Percentiles rank a stretch among this genome's conserved stretches.
Conservation (phyloP, 2,888 invertebrate species). For the Halocaridina rubra region DNA sequence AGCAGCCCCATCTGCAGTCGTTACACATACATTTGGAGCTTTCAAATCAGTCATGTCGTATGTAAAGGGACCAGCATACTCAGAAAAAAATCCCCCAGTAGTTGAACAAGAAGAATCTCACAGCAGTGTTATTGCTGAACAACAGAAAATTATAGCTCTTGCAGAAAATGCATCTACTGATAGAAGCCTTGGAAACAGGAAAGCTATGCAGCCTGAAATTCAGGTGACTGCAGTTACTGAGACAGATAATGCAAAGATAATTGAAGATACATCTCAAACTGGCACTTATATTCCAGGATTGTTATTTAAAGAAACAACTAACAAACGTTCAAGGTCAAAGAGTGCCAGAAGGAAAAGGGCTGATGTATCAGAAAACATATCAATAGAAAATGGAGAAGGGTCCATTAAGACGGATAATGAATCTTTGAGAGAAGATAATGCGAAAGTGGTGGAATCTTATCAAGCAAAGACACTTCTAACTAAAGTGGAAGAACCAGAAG, state of each 20-base stretch:
- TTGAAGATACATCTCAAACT: background rate
- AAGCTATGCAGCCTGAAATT: constrained; percentile 25
- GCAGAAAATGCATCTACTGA: background rate
- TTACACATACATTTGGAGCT: constrained; percentile 50
- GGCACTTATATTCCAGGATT: constrained; percentile 59
- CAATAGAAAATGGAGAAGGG: background rate
- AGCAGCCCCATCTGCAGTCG: constrained; percentile 51
- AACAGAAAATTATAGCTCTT: background rate
- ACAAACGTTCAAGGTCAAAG: constrained; percentile 53
- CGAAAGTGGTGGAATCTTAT: background rate
- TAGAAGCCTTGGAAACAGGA: constrained; percentile 34
- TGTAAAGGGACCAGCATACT: constrained; percentile 34
- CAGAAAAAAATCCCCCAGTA: constrained; percentile 12
- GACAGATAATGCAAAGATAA: constrained; percentile 2
- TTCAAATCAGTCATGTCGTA: constrained; percentile 52
- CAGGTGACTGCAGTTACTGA: constrained; percentile 32
- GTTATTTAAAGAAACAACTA: constrained; percentile 45
- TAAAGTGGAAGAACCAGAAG: background rate
- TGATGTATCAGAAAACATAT: constrained; percentile 11
- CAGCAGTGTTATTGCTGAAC: background rate
- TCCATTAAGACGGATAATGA: background rate
- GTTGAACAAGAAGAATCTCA: background rate
- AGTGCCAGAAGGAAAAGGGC: constrained; percentile 53
- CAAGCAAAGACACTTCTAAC: background rate
- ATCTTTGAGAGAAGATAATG: background rate